Conservation (phyloP, 30 jellyfish, hydroid and myxozoan genomes). For the Aurelia aurita complex sp. Pacific region DNA sequence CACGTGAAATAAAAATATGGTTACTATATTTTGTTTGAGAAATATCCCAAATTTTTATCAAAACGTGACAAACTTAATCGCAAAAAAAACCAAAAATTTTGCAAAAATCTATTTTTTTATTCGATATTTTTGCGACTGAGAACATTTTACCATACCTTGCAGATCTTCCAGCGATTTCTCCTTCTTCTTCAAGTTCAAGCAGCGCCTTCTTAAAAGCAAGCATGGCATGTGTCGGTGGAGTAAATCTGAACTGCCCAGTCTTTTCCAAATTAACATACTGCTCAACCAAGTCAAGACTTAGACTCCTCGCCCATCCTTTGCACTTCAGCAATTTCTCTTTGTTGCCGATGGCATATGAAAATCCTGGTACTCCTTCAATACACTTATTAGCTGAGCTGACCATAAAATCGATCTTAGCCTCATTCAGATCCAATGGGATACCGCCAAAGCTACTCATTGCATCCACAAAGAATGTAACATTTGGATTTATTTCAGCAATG, state of each 20-base stretch:
- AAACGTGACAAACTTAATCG: too few species aligned
- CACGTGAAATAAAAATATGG: too few species aligned
- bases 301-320: constrained; percentile 81
- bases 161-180: constrained; percentile 88
- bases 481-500: constrained; percentile 66
- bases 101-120: too few species aligned
- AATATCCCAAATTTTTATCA: too few species aligned
- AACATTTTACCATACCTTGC: constrained; percentile 57
- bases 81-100: too few species aligned
- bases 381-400: constrained; percentile 98
- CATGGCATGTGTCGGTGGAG: constrained; percentile 94
- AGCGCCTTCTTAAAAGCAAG: constrained; percentile 92
- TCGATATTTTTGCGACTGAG: too few species aligned
- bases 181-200: constrained; percentile 83
- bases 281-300: constrained; percentile 90
- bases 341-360: constrained; percentile 76
- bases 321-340: constrained; percentile 72
- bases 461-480: constrained; percentile 90
- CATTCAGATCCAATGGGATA: constrained; percentile 68
- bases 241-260: constrained; percentile 89
- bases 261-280: constrained; percentile 82
- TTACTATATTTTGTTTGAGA: too few species aligned
- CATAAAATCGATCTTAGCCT: constrained; percentile 77
- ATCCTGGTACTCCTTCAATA: constrained; percentile 97
- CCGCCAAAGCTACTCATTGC: constrained; percentile 99